phyloP scores from a whole-genome alignment of 2,888 invertebrate species.

The Eupithecia subumbrata region DNA sequence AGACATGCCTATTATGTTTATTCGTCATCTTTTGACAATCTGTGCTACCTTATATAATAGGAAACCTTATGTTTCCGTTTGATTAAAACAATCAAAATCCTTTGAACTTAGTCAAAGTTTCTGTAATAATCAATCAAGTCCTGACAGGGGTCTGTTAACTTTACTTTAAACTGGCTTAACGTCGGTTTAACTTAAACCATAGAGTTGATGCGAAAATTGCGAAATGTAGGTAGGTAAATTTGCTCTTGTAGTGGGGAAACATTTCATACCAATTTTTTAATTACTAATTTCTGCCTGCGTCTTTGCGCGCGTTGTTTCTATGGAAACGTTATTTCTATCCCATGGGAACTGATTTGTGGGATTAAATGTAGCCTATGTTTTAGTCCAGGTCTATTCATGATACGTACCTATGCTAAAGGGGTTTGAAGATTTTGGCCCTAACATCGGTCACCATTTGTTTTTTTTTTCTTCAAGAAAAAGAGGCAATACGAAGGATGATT shows the following conservation, averaged over 20 bases:
- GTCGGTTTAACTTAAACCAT: background rate
- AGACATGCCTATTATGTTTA: too few species aligned
- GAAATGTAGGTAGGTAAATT: background rate
- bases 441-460: too few species aligned
- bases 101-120: background rate
- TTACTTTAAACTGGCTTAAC: background rate
- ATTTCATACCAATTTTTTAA: background rate
- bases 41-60: background rate
- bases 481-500: too few species aligned
- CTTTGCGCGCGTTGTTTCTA: too few species aligned
- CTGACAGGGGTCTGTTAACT: slow-evolving; percentile 5
- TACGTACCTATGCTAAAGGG: too few species aligned
- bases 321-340: too few species aligned
- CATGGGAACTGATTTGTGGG: too few species aligned
- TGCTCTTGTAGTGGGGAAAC: background rate
- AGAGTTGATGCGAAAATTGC: background rate
- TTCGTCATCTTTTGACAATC: background rate
- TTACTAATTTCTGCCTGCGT: too few species aligned
- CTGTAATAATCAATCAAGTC: slow-evolving; percentile 3
- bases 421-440: too few species aligned
- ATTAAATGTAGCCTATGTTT: too few species aligned
- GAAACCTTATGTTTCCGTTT: background rate
- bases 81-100: slow-evolving; percentile 11
- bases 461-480: too few species aligned
- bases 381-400: too few species aligned